A percentile compares a stretch with the other conserved stretches of the same genome.
Evolutionary conservation across 2,797 vertebrate species (phyloP).

Genomic region (Hylomyscus alleni): DNA sequence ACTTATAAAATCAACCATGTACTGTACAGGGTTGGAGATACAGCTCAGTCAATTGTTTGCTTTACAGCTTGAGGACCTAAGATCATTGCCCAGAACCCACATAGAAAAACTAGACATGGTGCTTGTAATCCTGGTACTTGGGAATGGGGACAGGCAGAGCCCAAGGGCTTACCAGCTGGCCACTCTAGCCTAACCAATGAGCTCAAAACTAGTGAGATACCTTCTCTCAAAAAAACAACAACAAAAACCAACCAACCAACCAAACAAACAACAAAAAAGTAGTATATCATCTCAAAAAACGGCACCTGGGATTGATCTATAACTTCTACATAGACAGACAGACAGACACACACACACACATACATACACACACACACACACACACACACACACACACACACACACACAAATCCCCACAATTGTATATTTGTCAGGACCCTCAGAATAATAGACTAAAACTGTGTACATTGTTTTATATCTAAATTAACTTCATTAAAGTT

Average conservation of each 20-base stretch:
- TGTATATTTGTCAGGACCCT: background rate
- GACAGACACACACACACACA: background rate
- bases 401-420: background rate
- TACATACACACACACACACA: background rate
- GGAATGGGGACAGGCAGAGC: background rate
- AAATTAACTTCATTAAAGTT: constrained; percentile 40
- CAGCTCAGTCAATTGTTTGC: too few species aligned
- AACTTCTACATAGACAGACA: background rate
- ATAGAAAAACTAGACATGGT: background rate
- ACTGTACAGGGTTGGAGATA: background rate
- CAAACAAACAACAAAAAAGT: too few species aligned
- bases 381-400: background rate
- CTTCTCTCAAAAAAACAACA: background rate
- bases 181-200: background rate
- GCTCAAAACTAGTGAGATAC: background rate
- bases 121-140: background rate
- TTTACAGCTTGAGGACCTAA: background rate
- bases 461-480: background rate
- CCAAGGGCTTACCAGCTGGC: background rate
- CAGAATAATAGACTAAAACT: background rate
- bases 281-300: background rate
- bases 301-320: background rate
- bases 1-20: background rate
- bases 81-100: background rate
- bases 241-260: too few species aligned